Evolutionary conservation across 37 sponge, comb jelly and placozoan genomes (phyloP).

Genomic region (Beroe ovata): DNA sequence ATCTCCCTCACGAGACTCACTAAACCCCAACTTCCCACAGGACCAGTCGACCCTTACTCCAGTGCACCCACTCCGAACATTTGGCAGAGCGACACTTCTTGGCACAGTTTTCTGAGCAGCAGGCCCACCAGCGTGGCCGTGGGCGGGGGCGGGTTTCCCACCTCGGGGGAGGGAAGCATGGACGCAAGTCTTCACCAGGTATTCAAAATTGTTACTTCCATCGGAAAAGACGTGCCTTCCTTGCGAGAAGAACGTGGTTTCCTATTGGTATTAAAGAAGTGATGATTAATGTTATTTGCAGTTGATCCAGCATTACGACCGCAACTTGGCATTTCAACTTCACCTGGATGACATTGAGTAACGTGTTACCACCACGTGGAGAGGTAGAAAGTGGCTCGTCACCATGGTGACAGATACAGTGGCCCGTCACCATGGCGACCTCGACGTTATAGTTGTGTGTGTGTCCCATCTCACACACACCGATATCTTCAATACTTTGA

Average conservation of each 20-base stretch:
- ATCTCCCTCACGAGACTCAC: no score
- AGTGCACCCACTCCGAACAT: constrained; percentile 44
- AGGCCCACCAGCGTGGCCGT: constrained; percentile 36
- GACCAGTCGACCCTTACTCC: constrained; percentile 12
- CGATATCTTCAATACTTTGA: no score
- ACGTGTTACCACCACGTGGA: neutral
- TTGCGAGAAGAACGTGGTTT: no score
- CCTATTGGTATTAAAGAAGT: no score
- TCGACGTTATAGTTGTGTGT: no score
- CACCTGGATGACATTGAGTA: constrained; percentile 65
- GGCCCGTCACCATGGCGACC: no score
- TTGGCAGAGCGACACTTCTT: constrained; percentile 31
- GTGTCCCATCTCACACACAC: no score
- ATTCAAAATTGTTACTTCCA: no score
- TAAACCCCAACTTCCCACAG: neutral
- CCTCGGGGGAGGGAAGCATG: neutral
- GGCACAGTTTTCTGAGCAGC: constrained; percentile 49
- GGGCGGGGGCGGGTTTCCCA: neutral
- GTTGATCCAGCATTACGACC: constrained; percentile 41
- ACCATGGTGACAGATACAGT: no score
- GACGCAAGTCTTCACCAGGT: constrained; percentile 41
- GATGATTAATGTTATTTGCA: no score
- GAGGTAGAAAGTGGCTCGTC: neutral
- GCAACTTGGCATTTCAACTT: constrained; percentile 35
- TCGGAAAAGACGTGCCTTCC: no score